Conservation (phyloP, 2,888 invertebrate species). For the Drosophila demipolita region DNA sequence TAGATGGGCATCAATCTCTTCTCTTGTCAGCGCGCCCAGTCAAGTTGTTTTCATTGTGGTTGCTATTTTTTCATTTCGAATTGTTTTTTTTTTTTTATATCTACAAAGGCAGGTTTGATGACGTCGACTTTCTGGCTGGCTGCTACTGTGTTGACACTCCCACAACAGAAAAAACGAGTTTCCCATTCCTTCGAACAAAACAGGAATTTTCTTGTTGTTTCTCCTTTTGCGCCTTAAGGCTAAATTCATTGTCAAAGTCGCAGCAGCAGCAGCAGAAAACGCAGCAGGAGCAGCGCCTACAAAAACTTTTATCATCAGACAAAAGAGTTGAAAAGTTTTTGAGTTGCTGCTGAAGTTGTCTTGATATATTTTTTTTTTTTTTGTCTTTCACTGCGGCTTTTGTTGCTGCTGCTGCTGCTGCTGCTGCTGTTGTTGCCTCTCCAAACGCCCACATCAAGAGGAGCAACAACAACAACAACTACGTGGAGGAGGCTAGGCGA, state of each 20-base stretch:
- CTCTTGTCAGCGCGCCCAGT: conserved; percentile 73
- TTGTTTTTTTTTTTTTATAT: background rate
- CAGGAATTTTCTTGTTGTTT: conserved; percentile 62
- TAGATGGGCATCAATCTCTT: conserved; percentile 73
- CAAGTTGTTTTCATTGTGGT: conserved; percentile 74
- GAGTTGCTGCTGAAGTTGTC: conserved; percentile 8
- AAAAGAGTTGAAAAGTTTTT: conserved; percentile 72
- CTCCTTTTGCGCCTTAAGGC: conserved; percentile 67
- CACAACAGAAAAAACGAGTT: conserved; percentile 72
- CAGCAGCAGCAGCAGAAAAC: conserved; percentile 39
- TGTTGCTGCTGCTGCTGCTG: background rate
- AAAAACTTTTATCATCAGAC: conserved; percentile 79
- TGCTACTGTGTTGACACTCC: conserved; percentile 50
- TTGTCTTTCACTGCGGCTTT: background rate
- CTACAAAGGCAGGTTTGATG: conserved; percentile 63
- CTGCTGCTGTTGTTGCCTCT: background rate
- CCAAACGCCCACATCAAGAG: conserved; percentile 37
- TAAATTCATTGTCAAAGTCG: conserved; percentile 80
- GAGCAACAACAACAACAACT: conserved; percentile 35
- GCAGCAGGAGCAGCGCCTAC: conserved; percentile 63
- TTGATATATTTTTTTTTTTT: background rate
- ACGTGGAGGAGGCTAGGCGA: conserved; percentile 39
- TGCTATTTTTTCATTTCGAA: conserved; percentile 11
- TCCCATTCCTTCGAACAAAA: conserved; percentile 61
- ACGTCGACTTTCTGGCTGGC: conserved; percentile 52